These are phyloP conservation scores for Orthosia gracilis DNA, from an alignment of 2,888 invertebrate genomes.

Conservation along the genomic window DNA sequence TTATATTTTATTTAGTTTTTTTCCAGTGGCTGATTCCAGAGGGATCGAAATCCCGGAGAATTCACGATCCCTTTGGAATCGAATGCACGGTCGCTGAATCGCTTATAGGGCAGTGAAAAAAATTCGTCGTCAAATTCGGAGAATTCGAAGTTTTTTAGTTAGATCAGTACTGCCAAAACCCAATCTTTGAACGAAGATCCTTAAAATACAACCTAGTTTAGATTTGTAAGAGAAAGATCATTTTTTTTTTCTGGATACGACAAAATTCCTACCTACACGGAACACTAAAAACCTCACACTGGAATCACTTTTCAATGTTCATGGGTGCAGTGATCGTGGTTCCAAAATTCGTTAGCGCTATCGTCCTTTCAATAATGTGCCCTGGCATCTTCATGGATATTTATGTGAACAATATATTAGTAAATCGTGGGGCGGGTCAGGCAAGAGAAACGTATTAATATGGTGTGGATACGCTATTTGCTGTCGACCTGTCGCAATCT, in stretches of 20 bases:
- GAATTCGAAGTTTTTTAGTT: too few relatives aligned
- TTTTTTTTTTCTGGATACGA: background rate
- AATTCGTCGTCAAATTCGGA: too few relatives aligned
- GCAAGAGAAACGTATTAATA: constrained; percentile 48
- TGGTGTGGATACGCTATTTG: constrained; percentile 34
- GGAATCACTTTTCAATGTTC: background rate
- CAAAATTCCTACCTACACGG: background rate
- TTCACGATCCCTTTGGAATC: too few relatives aligned
- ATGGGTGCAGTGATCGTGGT: background rate
- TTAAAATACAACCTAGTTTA: background rate
- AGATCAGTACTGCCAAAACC: too few relatives aligned
- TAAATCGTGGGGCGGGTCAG: constrained; percentile 15
- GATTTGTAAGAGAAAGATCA: background rate
- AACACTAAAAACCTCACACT: background rate
- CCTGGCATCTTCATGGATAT: constrained; percentile 15
- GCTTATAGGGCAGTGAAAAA: too few relatives aligned
- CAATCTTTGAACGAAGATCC: too few relatives aligned
- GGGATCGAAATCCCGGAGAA: background rate
- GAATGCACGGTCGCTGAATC: too few relatives aligned
- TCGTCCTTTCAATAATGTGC: constrained; percentile 1
- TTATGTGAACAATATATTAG: constrained; percentile 44
- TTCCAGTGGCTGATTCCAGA: too few relatives aligned
- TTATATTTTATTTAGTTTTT: background rate
- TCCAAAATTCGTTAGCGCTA: background rate
- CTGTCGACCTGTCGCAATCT: constrained; percentile 35